Evolutionary conservation across 2,113 vertebrate species (phyloP), one percentile per base, ranked within the genome.

Genomic region (Scatophagus argus): DNA sequence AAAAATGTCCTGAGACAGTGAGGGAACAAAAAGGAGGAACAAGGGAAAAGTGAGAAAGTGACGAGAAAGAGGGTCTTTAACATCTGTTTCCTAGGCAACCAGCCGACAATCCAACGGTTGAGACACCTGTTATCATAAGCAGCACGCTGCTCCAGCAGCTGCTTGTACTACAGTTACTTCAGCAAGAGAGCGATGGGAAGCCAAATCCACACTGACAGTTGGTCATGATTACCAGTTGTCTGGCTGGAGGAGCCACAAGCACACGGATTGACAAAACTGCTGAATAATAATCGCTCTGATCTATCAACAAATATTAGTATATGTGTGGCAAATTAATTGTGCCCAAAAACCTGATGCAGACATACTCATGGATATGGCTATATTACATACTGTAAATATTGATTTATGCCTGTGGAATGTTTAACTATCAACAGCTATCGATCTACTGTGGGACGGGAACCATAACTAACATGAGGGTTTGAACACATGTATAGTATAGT

Each of bases 41-140:
- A 55, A 79, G 76, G 51, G 62, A 62, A 70, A 80, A 78, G 74
- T 70, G 60, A 68, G 34, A 44, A 85, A 61, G 63, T 86, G 49
- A 56, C 55, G 79, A 46, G 74, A 71, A 46, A 23, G 74, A 69
- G 79, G 68, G 82, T 74, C 73, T 80, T 86, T 83, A 74, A 89
- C 87, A 91, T 79, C 83, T 84, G 85, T 91, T 89, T 88, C 89
- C 90, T 87, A 65, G 88, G 90, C 82, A 91, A 91, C 89, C 54
- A 29, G 78, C 78, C 17, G 52, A 87, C 75, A 79, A 74, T 60
- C 73, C 77, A 31, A 79, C 38, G 69, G 69, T 69, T 72, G 74
- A 86, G 78, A 87, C 91, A 90, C 89, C 92, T 92, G 91, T 90
- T 92, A 86, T 88, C 79, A 79, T 78, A 70, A 86, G 84, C 82